These are phyloP conservation scores for Cepaea hortensis DNA, from an alignment of 2,888 invertebrate species.

Conservation along the genomic window DNA sequence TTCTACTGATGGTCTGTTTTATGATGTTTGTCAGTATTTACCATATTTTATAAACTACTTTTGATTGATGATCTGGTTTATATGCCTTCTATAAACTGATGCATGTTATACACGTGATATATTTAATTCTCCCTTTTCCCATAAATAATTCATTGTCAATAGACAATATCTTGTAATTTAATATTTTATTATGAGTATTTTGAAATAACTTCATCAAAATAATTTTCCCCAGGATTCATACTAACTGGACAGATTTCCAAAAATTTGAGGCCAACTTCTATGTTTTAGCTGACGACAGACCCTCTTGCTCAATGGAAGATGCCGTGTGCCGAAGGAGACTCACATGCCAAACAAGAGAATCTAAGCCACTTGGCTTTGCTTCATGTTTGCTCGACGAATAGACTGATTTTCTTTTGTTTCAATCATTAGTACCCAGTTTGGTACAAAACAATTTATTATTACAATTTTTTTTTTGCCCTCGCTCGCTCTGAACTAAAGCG, in stretches of 20 bases:
- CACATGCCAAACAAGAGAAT: constrained; percentile 27
- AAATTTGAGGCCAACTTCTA: constrained; percentile 33
- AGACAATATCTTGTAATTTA: background rate
- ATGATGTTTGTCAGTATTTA: no score
- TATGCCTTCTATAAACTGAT: no score
- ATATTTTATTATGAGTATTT: background rate
- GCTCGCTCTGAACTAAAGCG: no score
- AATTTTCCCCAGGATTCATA: constrained; percentile 29
- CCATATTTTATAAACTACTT: no score
- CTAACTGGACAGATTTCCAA: constrained; percentile 31
- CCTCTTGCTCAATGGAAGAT: background rate
- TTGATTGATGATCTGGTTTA: no score
- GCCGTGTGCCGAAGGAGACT: background rate
- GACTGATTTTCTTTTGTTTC: no score
- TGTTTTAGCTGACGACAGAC: background rate
- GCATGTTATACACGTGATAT: no score
- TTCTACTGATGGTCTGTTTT: no score
- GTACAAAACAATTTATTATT: background rate
- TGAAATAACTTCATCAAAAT: background rate
- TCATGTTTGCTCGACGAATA: constrained; percentile 13
- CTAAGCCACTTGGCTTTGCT: background rate
- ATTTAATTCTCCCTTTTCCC: no score
- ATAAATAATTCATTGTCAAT: background rate
- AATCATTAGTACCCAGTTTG: no score
- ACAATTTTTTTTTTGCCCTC: no score